phyloP scores from a whole-genome alignment of 2,888 invertebrate species.

The Rhamphomyia laevipes region DNA sequence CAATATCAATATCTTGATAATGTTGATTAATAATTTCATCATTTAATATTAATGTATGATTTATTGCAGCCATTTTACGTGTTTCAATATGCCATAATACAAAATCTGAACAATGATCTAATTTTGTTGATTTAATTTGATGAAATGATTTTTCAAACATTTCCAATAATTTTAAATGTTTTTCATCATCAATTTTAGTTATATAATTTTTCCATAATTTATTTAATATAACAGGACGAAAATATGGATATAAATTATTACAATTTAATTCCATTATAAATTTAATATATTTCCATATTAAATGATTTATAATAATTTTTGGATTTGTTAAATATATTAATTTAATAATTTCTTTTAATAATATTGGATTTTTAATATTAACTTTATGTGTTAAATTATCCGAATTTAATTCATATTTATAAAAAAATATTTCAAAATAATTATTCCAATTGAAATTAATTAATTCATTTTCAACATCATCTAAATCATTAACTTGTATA shows the following conservation, averaged over 20 bases:
- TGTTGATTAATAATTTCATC: background rate
- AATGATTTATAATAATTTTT: background rate
- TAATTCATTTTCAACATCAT: background rate
- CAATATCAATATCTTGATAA: background rate
- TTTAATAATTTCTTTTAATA: background rate
- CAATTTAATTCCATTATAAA: background rate
- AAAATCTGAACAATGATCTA: background rate
- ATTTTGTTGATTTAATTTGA: background rate
- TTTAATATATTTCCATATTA: constrained; percentile 1
- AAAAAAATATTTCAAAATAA: background rate
- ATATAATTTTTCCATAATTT: background rate
- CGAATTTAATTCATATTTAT: background rate
- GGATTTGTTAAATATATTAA: background rate
- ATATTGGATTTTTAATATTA: background rate
- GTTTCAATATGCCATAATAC: background rate
- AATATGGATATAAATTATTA: background rate
- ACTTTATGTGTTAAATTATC: background rate
- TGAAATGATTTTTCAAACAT: background rate
- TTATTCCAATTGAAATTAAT: background rate
- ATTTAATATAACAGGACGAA: background rate
- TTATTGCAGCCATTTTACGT: background rate
- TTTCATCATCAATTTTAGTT: background rate
- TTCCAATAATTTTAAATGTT: background rate
- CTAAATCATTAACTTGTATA: background rate
- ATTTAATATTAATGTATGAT: background rate